Evolutionary conservation across 2,113 vertebrate species (phyloP).

Genomic region (Noctilio leporinus): DNA sequence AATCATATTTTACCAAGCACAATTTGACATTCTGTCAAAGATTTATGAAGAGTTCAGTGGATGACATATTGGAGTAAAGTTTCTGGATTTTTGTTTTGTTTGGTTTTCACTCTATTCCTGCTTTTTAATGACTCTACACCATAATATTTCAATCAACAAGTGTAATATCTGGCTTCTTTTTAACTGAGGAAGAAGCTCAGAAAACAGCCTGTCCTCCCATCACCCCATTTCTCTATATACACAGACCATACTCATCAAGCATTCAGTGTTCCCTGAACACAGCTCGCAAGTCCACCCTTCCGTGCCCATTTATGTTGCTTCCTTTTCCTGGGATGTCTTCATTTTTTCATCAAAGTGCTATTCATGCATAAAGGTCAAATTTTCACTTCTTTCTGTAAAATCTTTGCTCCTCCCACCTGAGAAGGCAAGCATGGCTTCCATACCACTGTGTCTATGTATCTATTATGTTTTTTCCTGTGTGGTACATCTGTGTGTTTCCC

Average conservation of each 20-base stretch:
- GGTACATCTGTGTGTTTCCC: not conserved
- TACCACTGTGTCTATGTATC: not conserved
- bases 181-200: not conserved
- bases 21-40: not conserved
- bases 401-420: not conserved
- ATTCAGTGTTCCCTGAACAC: not conserved
- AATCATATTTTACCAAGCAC: not conserved
- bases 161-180: not conserved
- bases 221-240: not conserved
- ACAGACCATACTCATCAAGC: not conserved
- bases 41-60: not conserved
- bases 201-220: not conserved
- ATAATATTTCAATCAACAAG: not conserved
- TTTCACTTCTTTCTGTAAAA: not conserved
- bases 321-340: not conserved
- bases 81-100: not conserved
- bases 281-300: not conserved
- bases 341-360: not conserved
- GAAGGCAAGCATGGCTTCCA: not conserved
- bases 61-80: not conserved
- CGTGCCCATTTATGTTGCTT: not conserved
- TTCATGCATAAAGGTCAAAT: not conserved
- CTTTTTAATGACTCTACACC: not conserved
- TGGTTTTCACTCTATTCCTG: slow-evolving; percentile 1
- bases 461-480: not conserved